Evolutionary conservation across 2,113 vertebrate genomes (phyloP), one percentile per base, ranked within the genome.

Genomic region (Pangasianodon gigas): DNA sequence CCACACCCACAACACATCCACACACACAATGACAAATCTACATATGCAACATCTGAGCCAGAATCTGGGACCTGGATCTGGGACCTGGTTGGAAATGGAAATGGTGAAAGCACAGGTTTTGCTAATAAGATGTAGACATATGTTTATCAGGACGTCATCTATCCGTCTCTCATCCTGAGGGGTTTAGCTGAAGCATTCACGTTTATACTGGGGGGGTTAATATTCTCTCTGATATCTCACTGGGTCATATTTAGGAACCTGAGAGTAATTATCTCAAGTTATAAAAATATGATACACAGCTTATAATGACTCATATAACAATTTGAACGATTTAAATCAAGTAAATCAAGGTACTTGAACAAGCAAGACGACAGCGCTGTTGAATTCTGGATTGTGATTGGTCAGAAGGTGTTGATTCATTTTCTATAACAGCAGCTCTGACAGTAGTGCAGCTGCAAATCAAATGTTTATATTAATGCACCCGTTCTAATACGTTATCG

Each of bases 1-100:
- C 90, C 80, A 41, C 54, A 29, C 84, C 79, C 79, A 83, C 85
- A 37, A 82, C 56, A 54, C 83, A 82, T 6, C 5, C 19, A 51
- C 46, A 86, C 87, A 88, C 85, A 85, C 19, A 85, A 79, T 14
- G 11, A 89, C 52, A 88, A 58, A 89, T 90, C 65, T 87, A 84
- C 80, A 85, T 48, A 19, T 41, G 16, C 32, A 69, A 14, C 65
- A 1, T 77, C 52, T 77, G 71, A 62, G 62, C 74, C 56, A 80
- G 75, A 26, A 62, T 79, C 58, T 62, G 41, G 75, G 26, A 32
- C 74, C 56, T n/a, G n/a, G n/a, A 62, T 79, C 58, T 62, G 41
- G 75, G 48, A 19, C 60, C 37, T 46, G 54, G n/a, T 60, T 58
- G 2, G 62, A 85, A 54, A 81, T 58, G 2, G 62, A 85, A 54